phyloP scores from a whole-genome alignment of 2,797 vertebrate genomes.

The Halcyon smyrnensis region DNA sequence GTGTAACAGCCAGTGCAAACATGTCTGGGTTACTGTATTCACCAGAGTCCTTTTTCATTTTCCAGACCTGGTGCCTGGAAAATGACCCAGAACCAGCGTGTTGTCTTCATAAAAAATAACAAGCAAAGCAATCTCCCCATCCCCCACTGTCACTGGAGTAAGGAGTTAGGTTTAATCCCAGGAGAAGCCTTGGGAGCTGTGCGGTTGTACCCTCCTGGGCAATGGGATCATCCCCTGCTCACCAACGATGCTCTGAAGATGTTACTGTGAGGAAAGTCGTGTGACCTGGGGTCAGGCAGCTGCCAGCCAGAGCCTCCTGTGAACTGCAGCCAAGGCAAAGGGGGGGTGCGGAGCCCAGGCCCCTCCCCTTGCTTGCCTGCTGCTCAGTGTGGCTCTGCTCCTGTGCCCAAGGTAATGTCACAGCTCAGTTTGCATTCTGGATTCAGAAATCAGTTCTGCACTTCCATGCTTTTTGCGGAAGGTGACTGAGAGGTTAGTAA shows the following conservation, averaged over 20 bases:
- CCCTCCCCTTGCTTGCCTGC: not conserved
- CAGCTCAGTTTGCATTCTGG: not conserved
- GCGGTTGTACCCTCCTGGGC: not conserved
- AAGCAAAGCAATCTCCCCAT: constrained; percentile 17
- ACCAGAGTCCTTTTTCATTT: constrained; percentile 53
- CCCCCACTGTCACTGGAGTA: not conserved
- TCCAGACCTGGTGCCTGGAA: constrained; percentile 50
- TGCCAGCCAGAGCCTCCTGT: not conserved
- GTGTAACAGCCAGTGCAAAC: constrained; percentile 69
- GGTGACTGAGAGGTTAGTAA: not conserved
- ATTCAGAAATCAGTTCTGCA: not conserved
- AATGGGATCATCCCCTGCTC: not conserved
- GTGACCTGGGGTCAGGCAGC: not conserved
- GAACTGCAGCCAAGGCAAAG: not conserved
- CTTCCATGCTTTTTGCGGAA: not conserved
- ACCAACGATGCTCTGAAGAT: not conserved
- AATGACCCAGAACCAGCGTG: constrained; percentile 62
- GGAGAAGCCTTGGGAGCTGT: not conserved
- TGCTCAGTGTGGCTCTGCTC: not conserved
- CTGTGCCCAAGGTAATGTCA: not conserved
- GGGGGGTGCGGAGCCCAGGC: not conserved
- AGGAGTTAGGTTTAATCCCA: not conserved
- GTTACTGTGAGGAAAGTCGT: not conserved
- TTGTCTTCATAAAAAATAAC: constrained; percentile 48
- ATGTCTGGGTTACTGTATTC: constrained; percentile 57